These are phyloP conservation scores for Nematopogon swammerdamellus DNA, from an alignment of 2,888 invertebrate species.

Conservation along the genomic window DNA sequence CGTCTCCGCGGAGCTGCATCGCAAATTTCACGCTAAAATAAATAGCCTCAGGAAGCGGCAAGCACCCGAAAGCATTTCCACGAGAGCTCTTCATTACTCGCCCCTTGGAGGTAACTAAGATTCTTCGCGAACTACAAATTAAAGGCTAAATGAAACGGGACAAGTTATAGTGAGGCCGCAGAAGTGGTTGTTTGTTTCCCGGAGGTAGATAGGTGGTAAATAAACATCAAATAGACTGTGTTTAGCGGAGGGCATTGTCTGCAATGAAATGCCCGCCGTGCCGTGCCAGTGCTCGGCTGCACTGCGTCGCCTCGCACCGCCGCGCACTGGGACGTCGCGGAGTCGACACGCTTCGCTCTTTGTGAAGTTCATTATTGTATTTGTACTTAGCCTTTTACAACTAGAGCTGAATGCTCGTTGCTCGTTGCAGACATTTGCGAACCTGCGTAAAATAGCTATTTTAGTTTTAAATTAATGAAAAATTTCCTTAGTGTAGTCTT, in stretches of 20 bases:
- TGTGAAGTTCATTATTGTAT: too few relatives aligned
- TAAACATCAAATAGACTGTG: background rate
- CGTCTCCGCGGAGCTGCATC: background rate
- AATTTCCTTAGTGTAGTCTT: too few relatives aligned
- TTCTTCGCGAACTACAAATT: background rate
- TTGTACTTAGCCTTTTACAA: too few relatives aligned
- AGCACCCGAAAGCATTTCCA: background rate
- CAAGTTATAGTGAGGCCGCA: background rate
- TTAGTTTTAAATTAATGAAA: too few relatives aligned
- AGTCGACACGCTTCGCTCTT: background rate
- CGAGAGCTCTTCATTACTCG: background rate
- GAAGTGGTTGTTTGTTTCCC: background rate
- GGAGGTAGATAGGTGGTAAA: background rate
- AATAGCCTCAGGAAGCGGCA: background rate
- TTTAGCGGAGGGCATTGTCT: background rate
- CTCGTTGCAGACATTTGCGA: too few relatives aligned
- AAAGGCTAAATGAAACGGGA: background rate
- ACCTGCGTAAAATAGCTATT: too few relatives aligned
- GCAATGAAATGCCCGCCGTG: background rate
- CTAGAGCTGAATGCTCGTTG: too few relatives aligned
- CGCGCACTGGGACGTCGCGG: background rate
- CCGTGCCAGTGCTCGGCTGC: background rate
- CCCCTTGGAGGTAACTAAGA: background rate
- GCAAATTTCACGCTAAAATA: background rate
- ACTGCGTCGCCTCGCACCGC: background rate